Base-by-base conservation (phyloP, 2,113 vertebrate genomes). In the Malurus alboscapulatus region DNA sequence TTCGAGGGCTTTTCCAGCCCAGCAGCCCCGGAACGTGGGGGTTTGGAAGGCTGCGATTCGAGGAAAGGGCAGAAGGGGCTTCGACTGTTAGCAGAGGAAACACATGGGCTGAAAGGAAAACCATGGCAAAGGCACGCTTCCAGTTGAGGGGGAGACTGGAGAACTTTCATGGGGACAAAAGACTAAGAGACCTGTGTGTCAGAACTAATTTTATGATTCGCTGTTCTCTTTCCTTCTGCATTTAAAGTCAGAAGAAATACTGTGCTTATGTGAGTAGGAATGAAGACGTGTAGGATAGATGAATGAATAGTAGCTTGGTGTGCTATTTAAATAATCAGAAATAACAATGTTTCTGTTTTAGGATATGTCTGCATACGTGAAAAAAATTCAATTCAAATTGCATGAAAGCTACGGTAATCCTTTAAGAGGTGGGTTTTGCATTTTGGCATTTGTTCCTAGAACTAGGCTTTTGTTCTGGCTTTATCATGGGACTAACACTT, bases 341-440 rank as follows among this genome's bases (percentile, higher is more conserved):
- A 25, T 94, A 81, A 92, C 42, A 14, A 5, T 11, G 2, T 76
- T 87, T 94, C 38, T 90, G 3, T 95, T 96, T 63, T 81, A 99
- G 99, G 99, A 99, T 87, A 99, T 99, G 99, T 99, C 99, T 55
- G 99, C 99, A 4, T 99, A 99, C 44, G 99, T 99, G 62, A 99
- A 99, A 95, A 99, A 99, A 97, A 99, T 99, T 88, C 99, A 99
- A 53, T 99, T 99, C 96, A 99, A 99, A 95, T 96, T 99, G 48
- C 99, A 99, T 24, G 99, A 99, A 97, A 99, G 99, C 87, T 99
- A 99, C 13, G 99, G 98, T 5, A 99, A 99, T 94, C 99, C 99
- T 58, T 95, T 99, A 90, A 98, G 99, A 99, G 99, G 99, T 99
- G 91, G 47, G 96, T 54, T 87, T 75, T 40, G 26, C 11, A 1